Evolutionary conservation across 2,797 vertebrate genomes (phyloP).

Genomic region (Sparidentex hasta): DNA sequence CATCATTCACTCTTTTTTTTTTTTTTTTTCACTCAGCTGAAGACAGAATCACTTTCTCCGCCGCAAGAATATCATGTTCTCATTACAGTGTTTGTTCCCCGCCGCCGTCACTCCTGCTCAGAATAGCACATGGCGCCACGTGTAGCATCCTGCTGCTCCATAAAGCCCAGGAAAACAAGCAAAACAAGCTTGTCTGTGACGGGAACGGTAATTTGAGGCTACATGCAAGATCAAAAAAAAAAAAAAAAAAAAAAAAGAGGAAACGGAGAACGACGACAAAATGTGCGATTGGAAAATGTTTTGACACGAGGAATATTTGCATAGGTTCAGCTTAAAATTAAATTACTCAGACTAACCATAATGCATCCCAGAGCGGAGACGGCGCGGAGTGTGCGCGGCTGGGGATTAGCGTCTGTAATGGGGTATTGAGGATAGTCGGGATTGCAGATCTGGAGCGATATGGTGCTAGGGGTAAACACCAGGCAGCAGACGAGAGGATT

Average conservation of each 20-base stretch:
- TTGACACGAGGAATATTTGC: conserved; percentile 50
- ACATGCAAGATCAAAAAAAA: conserved; percentile 17
- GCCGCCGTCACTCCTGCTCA: conserved; percentile 7
- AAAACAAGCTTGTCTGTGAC: conserved; percentile 25
- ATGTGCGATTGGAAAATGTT: conserved; percentile 24
- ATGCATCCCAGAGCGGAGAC: conserved; percentile 58
- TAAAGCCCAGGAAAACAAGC: conserved; percentile 25
- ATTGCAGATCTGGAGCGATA: conserved; percentile 82
- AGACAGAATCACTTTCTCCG: conserved; percentile 29
- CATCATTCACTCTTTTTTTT: conserved; percentile 13
- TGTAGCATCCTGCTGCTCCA: conserved; percentile 26
- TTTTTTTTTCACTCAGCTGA: background rate
- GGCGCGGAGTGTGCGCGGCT: conserved; percentile 54
- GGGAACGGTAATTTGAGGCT: conserved; percentile 13
- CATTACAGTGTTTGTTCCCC: conserved; percentile 21
- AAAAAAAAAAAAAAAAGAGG: too few species aligned
- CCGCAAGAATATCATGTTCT: conserved; percentile 26
- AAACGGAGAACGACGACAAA: conserved; percentile 26
- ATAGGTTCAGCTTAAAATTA: conserved; percentile 55
- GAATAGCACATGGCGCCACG: background rate
- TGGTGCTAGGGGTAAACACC: conserved; percentile 78
- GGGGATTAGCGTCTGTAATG: conserved; percentile 81
- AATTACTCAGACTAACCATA: conserved; percentile 62
- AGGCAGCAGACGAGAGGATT: conserved; percentile 72
- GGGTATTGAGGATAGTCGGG: conserved; percentile 79